phyloP scores from a whole-genome alignment of 2,113 vertebrate genomes.

The Catharus bicknelli region DNA sequence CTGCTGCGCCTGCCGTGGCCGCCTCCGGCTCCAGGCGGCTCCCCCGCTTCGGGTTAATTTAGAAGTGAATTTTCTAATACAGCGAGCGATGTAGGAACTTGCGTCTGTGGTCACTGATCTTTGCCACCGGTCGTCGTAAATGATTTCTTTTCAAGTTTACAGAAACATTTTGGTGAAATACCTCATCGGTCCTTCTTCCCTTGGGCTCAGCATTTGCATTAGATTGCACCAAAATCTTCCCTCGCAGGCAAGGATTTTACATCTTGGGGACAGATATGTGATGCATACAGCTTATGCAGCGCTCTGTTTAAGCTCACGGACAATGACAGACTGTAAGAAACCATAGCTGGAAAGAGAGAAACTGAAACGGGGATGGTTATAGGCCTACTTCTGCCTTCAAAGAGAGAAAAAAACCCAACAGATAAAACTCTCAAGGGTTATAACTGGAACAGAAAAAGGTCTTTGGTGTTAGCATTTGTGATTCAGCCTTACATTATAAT shows the following conservation, averaged over 20 bases:
- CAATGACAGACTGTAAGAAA: conserved; percentile 8
- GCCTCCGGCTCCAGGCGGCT: not conserved
- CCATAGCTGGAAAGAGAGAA: not conserved
- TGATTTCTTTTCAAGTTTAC: not conserved
- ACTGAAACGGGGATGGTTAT: not conserved
- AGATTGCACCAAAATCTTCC: conserved; percentile 19
- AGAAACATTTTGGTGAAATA: not conserved
- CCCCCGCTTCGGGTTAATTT: not conserved
- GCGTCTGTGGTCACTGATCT: not conserved
- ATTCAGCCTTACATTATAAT: conserved; percentile 26
- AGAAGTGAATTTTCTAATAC: conserved; percentile 11
- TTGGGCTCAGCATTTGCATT: not conserved
- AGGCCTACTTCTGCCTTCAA: conserved; percentile 34
- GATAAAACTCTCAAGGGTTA: not conserved
- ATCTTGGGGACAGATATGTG: not conserved
- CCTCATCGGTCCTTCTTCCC: not conserved
- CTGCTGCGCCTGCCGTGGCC: not conserved
- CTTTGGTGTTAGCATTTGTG: not conserved
- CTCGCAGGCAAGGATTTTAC: not conserved
- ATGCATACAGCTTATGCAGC: not conserved
- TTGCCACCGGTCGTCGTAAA: not conserved
- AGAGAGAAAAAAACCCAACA: not conserved
- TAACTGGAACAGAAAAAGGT: conserved; percentile 16
- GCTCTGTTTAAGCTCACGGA: not conserved
- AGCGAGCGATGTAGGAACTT: not conserved